Evolutionary conservation across 2,113 vertebrate species (phyloP).

Genomic region (Sander vitreus): DNA sequence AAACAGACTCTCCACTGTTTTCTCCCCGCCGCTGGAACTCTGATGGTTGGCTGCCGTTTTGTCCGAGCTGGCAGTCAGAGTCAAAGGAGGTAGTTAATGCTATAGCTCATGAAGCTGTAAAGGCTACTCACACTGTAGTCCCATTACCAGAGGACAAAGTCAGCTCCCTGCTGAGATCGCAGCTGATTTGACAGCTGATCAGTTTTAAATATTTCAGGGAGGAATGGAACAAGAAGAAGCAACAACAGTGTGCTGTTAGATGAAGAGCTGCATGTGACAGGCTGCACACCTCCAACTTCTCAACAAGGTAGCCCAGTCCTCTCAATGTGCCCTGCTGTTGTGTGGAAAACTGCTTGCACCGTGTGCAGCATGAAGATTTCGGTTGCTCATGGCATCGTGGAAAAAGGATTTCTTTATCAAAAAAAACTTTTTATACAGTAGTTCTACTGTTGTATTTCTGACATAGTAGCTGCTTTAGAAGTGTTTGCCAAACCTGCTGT

Average conservation of each 20-base stretch:
- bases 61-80: constrained; percentile 48
- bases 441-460: neutral
- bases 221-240: neutral
- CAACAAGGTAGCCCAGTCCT: neutral
- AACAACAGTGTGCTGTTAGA: neutral
- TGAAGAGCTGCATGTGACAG: neutral
- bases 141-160: neutral
- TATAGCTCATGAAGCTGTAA: constrained; percentile 24
- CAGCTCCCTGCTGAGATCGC: neutral
- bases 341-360: neutral
- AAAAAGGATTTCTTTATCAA: neutral
- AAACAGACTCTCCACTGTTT: constrained; percentile 65
- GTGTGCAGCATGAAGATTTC: neutral
- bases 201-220: neutral
- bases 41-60: constrained; percentile 51
- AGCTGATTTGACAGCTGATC: neutral
- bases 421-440: neutral
- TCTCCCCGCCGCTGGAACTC: constrained; percentile 19
- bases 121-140: constrained; percentile 16
- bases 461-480: too few species aligned
- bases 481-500: neutral
- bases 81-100: constrained; percentile 43
- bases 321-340: neutral
- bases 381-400: neutral
- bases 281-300: neutral